Evolutionary conservation across 2,888 invertebrate species (phyloP).

Genomic region (Agrotis puta): DNA sequence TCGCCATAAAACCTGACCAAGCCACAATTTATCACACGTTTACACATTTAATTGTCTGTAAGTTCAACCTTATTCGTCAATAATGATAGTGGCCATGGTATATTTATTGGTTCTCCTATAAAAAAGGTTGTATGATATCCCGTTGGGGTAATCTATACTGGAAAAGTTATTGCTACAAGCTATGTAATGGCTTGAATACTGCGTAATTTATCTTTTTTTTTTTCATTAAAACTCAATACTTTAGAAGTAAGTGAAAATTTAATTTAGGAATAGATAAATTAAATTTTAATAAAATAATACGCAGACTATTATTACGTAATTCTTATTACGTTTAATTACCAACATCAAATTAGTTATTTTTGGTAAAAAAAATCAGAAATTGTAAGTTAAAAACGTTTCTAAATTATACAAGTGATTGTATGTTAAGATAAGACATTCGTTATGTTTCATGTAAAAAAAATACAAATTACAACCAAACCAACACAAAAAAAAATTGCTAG

Average conservation of each 20-base stretch:
- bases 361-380: background rate
- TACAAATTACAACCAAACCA: background rate
- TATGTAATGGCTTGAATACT: constrained; percentile 27
- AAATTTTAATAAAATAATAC: too few species aligned
- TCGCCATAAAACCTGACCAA: constrained; percentile 62
- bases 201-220: constrained; percentile 32
- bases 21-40: constrained; percentile 66
- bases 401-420: background rate
- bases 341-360: background rate
- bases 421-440: background rate
- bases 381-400: too few species aligned
- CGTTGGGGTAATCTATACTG: constrained; percentile 46
- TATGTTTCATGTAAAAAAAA: background rate
- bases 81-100: constrained; percentile 57
- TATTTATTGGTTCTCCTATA: constrained; percentile 61
- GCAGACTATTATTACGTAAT: background rate
- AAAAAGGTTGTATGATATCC: constrained; percentile 56
- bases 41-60: constrained; percentile 68
- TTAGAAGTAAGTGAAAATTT: constrained; percentile 23
- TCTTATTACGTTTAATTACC: constrained; percentile 20
- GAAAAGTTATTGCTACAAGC: constrained; percentile 37
- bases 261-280: too few species aligned
- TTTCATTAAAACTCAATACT: constrained; percentile 29
- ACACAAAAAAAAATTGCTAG: background rate
- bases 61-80: constrained; percentile 67